phyloP scores from a whole-genome alignment of 2,797 vertebrate genomes.

The Fundulus diaphanus region DNA sequence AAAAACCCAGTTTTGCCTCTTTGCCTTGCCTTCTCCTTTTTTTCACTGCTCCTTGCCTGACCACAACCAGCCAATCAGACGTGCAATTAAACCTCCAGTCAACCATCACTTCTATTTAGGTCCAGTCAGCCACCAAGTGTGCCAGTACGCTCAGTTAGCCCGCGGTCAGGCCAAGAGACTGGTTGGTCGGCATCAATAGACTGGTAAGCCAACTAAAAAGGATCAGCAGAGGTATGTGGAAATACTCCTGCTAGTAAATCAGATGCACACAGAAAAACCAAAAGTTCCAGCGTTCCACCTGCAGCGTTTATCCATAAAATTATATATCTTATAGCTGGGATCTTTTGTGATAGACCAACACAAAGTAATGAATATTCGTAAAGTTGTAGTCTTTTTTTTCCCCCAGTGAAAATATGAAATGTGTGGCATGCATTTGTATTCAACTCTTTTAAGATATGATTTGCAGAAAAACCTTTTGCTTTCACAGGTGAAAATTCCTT shows the following conservation, averaged over 20 bases:
- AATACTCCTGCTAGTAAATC: conserved; percentile 1
- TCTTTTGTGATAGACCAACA: background rate
- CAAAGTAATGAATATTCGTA: background rate
- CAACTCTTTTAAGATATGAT: background rate
- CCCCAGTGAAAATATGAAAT: background rate
- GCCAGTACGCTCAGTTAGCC: conserved; percentile 26
- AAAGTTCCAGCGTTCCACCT: background rate
- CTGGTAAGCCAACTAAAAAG: conserved; percentile 18
- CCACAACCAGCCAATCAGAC: conserved; percentile 51
- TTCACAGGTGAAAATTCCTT: background rate
- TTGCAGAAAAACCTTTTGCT: background rate
- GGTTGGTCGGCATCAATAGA: conserved; percentile 35
- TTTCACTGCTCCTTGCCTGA: conserved; percentile 25
- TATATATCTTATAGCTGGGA: no score
- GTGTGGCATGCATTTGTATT: no score
- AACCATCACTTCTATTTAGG: conserved; percentile 36
- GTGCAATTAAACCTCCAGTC: conserved; percentile 53
- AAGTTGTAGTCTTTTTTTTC: background rate
- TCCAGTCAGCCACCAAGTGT: conserved; percentile 23
- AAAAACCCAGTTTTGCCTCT: conserved; percentile 70
- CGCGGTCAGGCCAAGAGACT: conserved; percentile 34
- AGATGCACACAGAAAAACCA: background rate
- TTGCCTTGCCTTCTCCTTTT: conserved; percentile 19
- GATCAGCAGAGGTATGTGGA: background rate
- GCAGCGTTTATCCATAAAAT: no score